Percentiles rank a stretch among this genome's conserved stretches.
Conservation (phyloP, 2,113 vertebrate genomes). For the Perccottus glenii region DNA sequence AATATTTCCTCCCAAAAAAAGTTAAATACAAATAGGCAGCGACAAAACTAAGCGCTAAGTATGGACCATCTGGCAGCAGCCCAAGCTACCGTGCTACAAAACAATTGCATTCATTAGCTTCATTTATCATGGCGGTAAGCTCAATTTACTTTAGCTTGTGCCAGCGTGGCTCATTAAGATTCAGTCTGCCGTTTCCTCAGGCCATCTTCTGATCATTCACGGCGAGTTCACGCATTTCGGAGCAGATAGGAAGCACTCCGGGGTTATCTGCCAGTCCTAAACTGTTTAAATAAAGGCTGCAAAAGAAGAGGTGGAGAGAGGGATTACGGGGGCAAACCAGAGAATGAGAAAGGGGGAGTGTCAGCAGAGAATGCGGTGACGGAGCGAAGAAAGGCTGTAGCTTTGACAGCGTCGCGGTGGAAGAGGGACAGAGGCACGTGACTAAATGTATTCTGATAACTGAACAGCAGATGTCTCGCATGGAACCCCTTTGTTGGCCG, state of each 20-base stretch:
- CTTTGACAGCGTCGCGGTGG: conserved; percentile 54
- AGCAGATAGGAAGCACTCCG: conserved; percentile 72
- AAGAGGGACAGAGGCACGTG: conserved; percentile 75
- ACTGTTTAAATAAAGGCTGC: conserved; percentile 72
- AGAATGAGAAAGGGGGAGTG: conserved; percentile 51
- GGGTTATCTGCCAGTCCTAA: conserved; percentile 75
- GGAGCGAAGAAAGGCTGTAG: conserved; percentile 59
- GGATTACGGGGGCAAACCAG: conserved; percentile 72
- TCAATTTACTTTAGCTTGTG: conserved; percentile 82
- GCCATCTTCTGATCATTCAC: conserved; percentile 76
- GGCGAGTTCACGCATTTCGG: conserved; percentile 68
- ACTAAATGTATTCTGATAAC: conserved; percentile 90
- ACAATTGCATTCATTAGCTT: conserved; percentile 83
- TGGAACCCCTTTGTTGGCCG: conserved; percentile 87
- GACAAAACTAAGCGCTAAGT: conserved; percentile 69
- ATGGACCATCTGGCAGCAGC: conserved; percentile 79
- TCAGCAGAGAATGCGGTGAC: conserved; percentile 52
- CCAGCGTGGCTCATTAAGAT: conserved; percentile 78
- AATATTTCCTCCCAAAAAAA: conserved; percentile 11
- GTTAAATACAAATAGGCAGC: conserved; percentile 28
- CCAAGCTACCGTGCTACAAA: conserved; percentile 78
- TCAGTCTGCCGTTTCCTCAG: conserved; percentile 74
- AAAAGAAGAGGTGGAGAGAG: conserved; percentile 60
- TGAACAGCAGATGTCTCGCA: conserved; percentile 93
- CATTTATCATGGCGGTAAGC: conserved; percentile 82